Evolutionary conservation across 2,113 vertebrate genomes (phyloP).

Genomic region (Triplophysa dalaica): DNA sequence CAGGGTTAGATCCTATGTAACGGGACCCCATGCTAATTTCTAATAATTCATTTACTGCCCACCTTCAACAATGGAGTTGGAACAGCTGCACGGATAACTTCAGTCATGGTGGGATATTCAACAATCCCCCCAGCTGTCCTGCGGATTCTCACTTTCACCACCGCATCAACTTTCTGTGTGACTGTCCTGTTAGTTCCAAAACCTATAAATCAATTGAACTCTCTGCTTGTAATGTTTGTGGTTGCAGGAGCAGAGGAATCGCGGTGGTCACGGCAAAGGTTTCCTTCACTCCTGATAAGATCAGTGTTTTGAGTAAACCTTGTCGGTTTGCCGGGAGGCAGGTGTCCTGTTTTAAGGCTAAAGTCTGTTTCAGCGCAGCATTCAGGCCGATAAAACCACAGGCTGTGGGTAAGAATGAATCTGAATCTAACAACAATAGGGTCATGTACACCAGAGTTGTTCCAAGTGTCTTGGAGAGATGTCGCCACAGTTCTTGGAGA

Average conservation of each 20-base stretch:
- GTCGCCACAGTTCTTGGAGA: no score
- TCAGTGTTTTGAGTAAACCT: slow-evolving; percentile 77
- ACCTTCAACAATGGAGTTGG: slow-evolving; percentile 5
- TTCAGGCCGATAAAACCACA: slow-evolving; percentile 73
- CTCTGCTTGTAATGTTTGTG: background rate
- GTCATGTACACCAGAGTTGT: no score
- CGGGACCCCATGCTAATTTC: background rate
- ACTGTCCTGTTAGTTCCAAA: slow-evolving; percentile 38
- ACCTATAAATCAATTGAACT: slow-evolving; percentile 23
- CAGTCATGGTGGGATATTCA: slow-evolving; percentile 38
- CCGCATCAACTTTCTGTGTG: slow-evolving; percentile 29
- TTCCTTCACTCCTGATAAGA: slow-evolving; percentile 80
- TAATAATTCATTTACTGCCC: slow-evolving; percentile 15
- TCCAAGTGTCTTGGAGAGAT: no score
- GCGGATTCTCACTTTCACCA: slow-evolving; percentile 24
- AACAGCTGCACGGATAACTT: slow-evolving; percentile 28
- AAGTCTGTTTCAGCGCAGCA: slow-evolving; percentile 77
- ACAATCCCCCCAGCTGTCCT: slow-evolving; percentile 24
- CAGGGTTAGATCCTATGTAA: background rate
- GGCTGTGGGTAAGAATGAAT: slow-evolving; percentile 74
- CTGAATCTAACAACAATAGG: no score
- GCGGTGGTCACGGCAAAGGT: slow-evolving; percentile 75
- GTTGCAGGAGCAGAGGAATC: slow-evolving; percentile 80
- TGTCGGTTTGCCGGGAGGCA: slow-evolving; percentile 68
- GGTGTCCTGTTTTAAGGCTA: slow-evolving; percentile 58